phyloP scores from a whole-genome alignment of 2,113 vertebrate genomes.

The Mola mola region DNA sequence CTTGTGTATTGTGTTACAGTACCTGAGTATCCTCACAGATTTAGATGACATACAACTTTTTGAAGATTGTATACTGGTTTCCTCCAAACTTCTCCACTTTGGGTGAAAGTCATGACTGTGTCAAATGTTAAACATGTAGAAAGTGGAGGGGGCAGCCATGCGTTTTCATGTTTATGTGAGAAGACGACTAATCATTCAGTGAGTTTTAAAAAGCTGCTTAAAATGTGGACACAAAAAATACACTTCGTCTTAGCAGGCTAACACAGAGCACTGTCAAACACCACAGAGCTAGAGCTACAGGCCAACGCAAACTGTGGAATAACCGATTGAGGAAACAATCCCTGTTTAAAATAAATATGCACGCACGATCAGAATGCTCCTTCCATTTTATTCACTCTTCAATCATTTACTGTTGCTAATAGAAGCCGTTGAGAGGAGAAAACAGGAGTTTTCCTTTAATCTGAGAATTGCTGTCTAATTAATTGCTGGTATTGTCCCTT shows the following conservation, averaged over 20 bases:
- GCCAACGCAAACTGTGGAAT: constrained; percentile 32
- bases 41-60: constrained; percentile 17
- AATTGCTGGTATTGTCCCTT: constrained; percentile 57
- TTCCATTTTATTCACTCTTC: constrained; percentile 58
- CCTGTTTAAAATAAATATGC: constrained; percentile 49
- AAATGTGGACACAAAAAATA: constrained; percentile 13
- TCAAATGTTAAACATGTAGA: constrained; percentile 16
- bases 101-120: constrained; percentile 7
- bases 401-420: constrained; percentile 58
- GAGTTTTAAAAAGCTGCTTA: constrained; percentile 1
- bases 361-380: constrained; percentile 56
- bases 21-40: constrained; percentile 59
- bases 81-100: background rate
- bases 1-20: constrained; percentile 38
- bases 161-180: constrained; percentile 5
- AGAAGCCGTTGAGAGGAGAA: constrained; percentile 46
- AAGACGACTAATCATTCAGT: background rate
- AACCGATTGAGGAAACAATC: constrained; percentile 28
- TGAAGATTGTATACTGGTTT: constrained; percentile 16
- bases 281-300: constrained; percentile 16
- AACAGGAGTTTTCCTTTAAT: constrained; percentile 61
- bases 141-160: constrained; percentile 7
- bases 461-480: constrained; percentile 62
- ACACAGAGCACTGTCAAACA: constrained; percentile 10
- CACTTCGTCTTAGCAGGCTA: constrained; percentile 5